Percentiles rank a stretch among this genome's conserved stretches.
phyloP scores from a whole-genome alignment of 2,888 invertebrate genomes.

The Pristionchus fissidentatus region DNA sequence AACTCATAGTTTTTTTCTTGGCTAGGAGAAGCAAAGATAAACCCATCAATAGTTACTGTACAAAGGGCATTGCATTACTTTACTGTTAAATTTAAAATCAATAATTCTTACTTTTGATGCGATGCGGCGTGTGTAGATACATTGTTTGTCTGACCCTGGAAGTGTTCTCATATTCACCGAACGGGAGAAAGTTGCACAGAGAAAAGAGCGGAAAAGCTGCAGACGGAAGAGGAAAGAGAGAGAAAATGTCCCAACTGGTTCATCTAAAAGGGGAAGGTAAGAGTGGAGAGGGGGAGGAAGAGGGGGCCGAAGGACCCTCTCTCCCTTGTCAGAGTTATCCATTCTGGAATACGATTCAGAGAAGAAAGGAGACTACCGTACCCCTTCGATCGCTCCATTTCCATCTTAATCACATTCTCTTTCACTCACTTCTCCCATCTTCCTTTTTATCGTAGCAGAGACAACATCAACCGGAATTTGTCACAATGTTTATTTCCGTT shows the following conservation, averaged over 20 bases:
- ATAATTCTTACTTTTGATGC: constrained; percentile 14
- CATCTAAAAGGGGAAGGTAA: constrained; percentile 35
- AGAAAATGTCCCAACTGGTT: constrained; percentile 32
- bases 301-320: background rate
- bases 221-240: background rate
- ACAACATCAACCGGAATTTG: no score
- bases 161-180: background rate
- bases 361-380: background rate
- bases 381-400: background rate
- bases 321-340: background rate
- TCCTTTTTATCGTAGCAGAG: background rate
- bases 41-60: no score
- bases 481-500: no score
- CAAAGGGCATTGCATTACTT: no score
- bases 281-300: background rate
- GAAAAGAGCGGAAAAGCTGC: constrained; percentile 5
- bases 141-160: constrained; percentile 10
- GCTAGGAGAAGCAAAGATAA: no score
- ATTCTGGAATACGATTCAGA: background rate
- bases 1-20: no score
- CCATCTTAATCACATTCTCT: background rate
- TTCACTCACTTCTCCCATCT: background rate
- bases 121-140: constrained; percentile 12
- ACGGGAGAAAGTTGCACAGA: background rate
- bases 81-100: background rate